phyloP scores from a whole-genome alignment of 2,797 vertebrate genomes.

The Tolypeutes matacus region DNA sequence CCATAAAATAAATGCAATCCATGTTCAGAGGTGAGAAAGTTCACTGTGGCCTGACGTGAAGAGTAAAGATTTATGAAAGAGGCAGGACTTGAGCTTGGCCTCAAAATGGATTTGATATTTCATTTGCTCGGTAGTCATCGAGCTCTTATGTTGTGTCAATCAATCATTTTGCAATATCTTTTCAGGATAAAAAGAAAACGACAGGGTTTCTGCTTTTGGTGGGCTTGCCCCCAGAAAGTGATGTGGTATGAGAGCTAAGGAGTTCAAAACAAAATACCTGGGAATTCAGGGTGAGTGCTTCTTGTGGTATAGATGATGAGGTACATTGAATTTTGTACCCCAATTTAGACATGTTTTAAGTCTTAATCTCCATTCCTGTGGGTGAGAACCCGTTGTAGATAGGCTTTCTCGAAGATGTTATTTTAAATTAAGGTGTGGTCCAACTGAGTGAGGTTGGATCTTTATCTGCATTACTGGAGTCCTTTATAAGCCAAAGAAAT shows the following conservation, averaged over 20 bases:
- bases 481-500: too few species aligned
- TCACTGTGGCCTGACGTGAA: neutral
- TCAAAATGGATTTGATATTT: neutral
- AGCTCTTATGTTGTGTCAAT: neutral
- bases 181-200: conserved; percentile 7
- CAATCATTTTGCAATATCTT: neutral
- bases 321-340: too few species aligned
- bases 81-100: neutral
- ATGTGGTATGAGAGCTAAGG: neutral
- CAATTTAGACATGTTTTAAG: too few species aligned
- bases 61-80: neutral
- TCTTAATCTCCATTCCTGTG: too few species aligned
- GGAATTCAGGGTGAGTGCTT: neutral
- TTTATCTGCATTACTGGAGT: too few species aligned
- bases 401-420: too few species aligned
- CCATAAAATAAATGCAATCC: neutral
- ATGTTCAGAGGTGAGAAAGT: neutral
- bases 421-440: too few species aligned
- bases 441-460: too few species aligned
- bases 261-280: neutral
- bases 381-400: too few species aligned
- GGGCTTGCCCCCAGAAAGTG: neutral
- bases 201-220: neutral
- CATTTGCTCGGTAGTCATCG: neutral
- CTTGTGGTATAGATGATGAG: neutral